Evolutionary conservation across 2,888 invertebrate species (phyloP).

Genomic region (Dicyrtoma fusca): DNA sequence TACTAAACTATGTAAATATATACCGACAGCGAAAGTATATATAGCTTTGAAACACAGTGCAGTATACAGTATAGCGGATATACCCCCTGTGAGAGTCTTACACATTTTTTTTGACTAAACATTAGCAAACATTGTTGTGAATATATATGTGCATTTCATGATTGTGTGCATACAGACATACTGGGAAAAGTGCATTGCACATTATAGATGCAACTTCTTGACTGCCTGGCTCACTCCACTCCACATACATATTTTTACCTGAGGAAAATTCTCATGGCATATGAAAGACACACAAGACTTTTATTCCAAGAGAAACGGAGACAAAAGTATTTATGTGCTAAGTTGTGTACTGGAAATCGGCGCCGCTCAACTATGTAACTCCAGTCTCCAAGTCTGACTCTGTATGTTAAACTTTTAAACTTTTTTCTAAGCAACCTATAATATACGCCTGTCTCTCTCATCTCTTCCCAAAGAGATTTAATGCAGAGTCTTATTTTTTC

Average conservation of each 20-base stretch:
- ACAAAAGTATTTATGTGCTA: constrained; percentile 25
- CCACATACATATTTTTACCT: neutral
- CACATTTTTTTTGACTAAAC: too few relatives aligned
- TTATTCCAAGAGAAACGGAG: constrained; percentile 8
- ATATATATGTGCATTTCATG: neutral
- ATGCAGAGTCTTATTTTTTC: neutral
- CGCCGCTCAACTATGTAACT: constrained; percentile 20
- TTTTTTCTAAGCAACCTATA: too few relatives aligned
- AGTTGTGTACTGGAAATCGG: constrained; percentile 28
- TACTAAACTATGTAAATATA: too few relatives aligned
- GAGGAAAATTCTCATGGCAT: neutral
- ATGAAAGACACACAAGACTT: too few relatives aligned
- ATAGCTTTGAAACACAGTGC: too few relatives aligned
- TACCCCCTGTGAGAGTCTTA: neutral
- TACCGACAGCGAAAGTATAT: too few relatives aligned
- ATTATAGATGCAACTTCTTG: too few relatives aligned
- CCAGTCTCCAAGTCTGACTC: constrained; percentile 22
- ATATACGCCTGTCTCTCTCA: too few relatives aligned
- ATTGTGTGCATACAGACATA: neutral
- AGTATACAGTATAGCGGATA: too few relatives aligned
- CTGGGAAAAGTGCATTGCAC: neutral
- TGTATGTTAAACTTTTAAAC: too few relatives aligned
- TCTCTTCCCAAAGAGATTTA: too few relatives aligned
- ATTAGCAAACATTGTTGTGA: neutral
- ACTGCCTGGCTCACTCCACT: neutral